phyloP scores from a whole-genome alignment of 2,113 vertebrate species.

The Sterrhoptilus dennistouni region DNA sequence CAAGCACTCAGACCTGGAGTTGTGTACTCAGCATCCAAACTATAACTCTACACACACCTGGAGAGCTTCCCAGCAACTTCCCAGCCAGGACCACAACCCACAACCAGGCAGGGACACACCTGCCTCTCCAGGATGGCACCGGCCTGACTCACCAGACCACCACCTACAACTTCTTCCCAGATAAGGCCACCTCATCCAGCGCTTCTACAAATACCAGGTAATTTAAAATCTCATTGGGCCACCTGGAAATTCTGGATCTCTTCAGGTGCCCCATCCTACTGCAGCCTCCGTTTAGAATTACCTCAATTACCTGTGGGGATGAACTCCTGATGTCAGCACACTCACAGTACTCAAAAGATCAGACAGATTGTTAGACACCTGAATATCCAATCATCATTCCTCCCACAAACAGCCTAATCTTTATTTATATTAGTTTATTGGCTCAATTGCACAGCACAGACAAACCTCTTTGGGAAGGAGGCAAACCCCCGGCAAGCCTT shows the following conservation, averaged over 20 bases:
- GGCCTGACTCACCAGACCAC: conserved; percentile 14
- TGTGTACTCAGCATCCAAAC: not conserved
- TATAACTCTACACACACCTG: not conserved
- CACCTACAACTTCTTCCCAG: not conserved
- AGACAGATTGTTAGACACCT: not conserved
- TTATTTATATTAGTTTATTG: not conserved
- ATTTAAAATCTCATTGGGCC: not conserved
- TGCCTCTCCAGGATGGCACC: not conserved
- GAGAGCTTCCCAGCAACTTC: not conserved
- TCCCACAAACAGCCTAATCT: not conserved
- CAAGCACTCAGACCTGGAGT: accelerated
- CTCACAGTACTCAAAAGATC: not conserved
- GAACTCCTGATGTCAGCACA: not conserved
- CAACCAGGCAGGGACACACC: not conserved
- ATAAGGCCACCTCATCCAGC: not conserved
- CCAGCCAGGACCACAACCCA: not conserved
- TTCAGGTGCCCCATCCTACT: not conserved
- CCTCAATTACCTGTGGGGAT: not conserved
- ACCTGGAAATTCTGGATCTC: not conserved
- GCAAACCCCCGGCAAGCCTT: not conserved
- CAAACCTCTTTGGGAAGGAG: not conserved
- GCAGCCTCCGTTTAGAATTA: not conserved
- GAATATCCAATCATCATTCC: not conserved
- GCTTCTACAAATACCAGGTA: not conserved
- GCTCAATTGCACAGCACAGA: not conserved